phyloP scores from a whole-genome alignment of 2,113 vertebrate species.

The Micromys minutus region DNA sequence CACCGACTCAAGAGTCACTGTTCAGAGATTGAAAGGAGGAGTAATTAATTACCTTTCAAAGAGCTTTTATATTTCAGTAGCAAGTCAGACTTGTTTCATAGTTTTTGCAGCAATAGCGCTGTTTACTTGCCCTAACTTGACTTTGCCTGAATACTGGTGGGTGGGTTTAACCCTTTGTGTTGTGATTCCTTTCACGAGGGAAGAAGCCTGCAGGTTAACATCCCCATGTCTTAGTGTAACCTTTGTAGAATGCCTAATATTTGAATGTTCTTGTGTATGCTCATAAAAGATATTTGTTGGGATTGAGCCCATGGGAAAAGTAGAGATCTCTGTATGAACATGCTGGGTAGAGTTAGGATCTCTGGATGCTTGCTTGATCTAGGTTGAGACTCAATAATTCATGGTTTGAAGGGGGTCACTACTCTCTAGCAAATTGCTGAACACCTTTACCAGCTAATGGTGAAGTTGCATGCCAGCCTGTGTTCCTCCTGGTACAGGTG shows the following conservation, averaged over 20 bases:
- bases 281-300: neutral
- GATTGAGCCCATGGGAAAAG: neutral
- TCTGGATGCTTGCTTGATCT: neutral
- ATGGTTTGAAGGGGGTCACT: neutral
- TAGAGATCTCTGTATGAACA: neutral
- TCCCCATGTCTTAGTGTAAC: neutral
- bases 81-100: neutral
- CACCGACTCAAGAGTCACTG: slow-evolving; percentile 61
- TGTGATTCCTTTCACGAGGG: no score
- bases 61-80: slow-evolving; percentile 21
- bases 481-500: neutral
- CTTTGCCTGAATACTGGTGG: neutral
- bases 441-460: neutral
- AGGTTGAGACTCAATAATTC: neutral
- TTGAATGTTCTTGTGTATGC: neutral
- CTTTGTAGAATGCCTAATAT: neutral
- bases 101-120: neutral
- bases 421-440: neutral
- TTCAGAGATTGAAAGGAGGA: slow-evolving; percentile 15
- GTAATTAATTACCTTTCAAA: slow-evolving; percentile 24
- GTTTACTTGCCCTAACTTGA: slow-evolving; percentile 18
- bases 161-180: slow-evolving; percentile 34
- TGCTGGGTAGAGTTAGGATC: neutral
- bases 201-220: neutral
- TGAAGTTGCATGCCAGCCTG: neutral